Evolutionary conservation across 1,140 invertebrate genomes (phyloP), one percentile per base, ranked within the genome.

Genomic region (Cephus cinctus): DNA sequence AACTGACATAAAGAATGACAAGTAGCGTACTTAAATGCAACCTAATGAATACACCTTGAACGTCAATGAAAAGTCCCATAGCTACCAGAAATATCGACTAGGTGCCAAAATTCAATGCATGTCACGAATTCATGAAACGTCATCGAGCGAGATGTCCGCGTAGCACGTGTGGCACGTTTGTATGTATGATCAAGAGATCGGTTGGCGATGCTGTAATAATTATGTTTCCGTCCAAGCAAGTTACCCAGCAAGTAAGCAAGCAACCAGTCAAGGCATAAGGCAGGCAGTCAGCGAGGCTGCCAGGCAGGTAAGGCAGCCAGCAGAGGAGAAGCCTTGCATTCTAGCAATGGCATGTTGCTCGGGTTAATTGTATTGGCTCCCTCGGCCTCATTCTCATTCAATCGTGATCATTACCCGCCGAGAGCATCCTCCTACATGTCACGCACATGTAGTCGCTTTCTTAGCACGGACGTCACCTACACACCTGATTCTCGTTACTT

Each of bases 371-470:
- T 68, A 68, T 67, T 67, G 64, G 62, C 57, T 70, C 55, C 54
- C 63, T 65, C 64, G 60, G 57, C 62, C 67, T 69, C 64, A 69
- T 69, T 69, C 65, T 67, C 65, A 68, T 69, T 69, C 65, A 68
- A 67, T 69, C 67, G 62, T 68, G 67, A 68, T 68, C 67, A 69
- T 68, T 68, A 69, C 59, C 57, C 59, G 56, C 56, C 47, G 47
- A 52, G 59, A 62, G 61, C 54, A 63, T 69, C 65, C 57, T 65
- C 61, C 61, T 66, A 68, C 67, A 59, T 68, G 65, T 60, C 51
- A 53, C 52, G 52, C 44, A 58, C 39, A 53, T 42, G 15, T 6
- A 9, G 11, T 14, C 30, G 22, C 27, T 18, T 15, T 23, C 18
- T 22, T 32, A n/a, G 15, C 19, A 21, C 14, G 35, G 23, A 38